phyloP scores from a whole-genome alignment of 2,797 vertebrate genomes.

The Pelochelys cantorii region DNA sequence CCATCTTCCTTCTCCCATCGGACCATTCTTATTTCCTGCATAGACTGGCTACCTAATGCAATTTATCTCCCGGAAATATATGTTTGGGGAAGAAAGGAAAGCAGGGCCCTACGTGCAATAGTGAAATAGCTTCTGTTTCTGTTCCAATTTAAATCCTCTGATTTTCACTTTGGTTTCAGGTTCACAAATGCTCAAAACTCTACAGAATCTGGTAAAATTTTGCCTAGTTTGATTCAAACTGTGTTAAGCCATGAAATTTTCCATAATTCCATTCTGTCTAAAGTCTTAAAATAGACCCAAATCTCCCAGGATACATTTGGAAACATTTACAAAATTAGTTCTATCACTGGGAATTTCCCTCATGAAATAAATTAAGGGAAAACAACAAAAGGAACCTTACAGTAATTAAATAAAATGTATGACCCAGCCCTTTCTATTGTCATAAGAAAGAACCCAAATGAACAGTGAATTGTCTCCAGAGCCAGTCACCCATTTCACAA shows the following conservation, averaged over 20 bases:
- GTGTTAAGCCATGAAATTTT: background rate
- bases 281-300: background rate
- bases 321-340: background rate
- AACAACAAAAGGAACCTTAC: background rate
- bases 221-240: background rate
- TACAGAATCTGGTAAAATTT: background rate
- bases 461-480: constrained; percentile 55
- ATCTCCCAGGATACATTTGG: background rate
- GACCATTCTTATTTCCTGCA: background rate
- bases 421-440: background rate
- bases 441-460: constrained; percentile 22
- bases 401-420: background rate
- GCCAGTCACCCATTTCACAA: constrained; percentile 70
- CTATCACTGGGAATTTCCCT: background rate
- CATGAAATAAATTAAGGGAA: background rate
- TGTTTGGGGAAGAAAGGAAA: background rate
- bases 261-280: background rate
- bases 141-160: background rate
- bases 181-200: background rate
- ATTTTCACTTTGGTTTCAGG: background rate
- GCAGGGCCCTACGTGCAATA: background rate
- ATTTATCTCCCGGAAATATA: background rate
- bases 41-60: background rate
- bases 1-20: background rate
- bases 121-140: background rate